Evolutionary conservation across 2,113 vertebrate species (phyloP), one percentile per base, ranked within the genome.

Genomic region (Macaca mulatta): DNA sequence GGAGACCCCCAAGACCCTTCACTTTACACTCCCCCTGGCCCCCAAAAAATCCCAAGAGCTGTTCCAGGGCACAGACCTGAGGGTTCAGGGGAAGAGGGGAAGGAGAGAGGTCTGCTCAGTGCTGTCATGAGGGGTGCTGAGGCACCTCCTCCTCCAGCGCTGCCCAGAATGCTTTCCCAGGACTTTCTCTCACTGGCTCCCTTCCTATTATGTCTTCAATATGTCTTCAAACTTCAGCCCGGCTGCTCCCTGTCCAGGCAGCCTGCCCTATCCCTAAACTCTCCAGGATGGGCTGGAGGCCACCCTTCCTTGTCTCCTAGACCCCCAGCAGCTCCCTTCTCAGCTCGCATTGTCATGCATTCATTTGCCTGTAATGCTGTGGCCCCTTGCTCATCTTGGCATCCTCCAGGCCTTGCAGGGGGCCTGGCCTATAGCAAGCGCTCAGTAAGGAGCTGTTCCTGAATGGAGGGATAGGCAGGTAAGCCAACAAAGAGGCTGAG

Each of bases 371-470:
- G 20, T 6, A 48, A 8, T 18, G 57, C 83, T 43, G 8, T 30
- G 80, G 84, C 38, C 64, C 55, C 72, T 74, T 23, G 20, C 8
- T 52, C 14, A 7, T 74, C 85, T 27, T 13, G 6, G 67, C 2
- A 0, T 50, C 69, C 57, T 59, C 48, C 7, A 38, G 43, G 40
- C 64, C 61, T 48, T 27, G 88, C 9, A 79, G 0, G 23, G 83
- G 78, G 48, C 38, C 78, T 43, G 50, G 43, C 72, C 64, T 20
- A 72, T 6, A 79, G 61, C 30, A 57, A 74, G 52, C 32, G 43
- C 35, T 88, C 18, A 67, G 55, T 35, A 50, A 96, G 92, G 81
- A 59, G 78, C 17, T 84, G 64, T 16, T 75, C 32, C 45, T 55
- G 17, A 52, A 52, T 2, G 8, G 77, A 52, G 61, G 79, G 17